Conservation (phyloP, 2,797 vertebrate species). For the Denticeps clupeoides region DNA sequence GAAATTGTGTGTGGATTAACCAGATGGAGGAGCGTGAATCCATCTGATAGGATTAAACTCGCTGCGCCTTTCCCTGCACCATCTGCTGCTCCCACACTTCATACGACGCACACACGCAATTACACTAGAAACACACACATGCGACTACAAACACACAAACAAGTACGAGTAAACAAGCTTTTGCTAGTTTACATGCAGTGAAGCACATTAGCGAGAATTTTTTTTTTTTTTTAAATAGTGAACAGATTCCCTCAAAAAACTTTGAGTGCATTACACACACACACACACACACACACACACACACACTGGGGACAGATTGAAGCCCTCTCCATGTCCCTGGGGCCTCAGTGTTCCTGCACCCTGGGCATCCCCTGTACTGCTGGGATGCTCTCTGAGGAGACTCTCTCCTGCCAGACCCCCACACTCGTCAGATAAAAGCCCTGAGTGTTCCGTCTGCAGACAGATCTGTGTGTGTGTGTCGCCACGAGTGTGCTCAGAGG, state of each 20-base stretch:
- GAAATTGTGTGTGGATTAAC: constrained; percentile 81
- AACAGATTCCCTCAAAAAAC: neutral
- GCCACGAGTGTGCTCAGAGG: neutral
- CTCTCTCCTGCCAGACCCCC: constrained; percentile 5
- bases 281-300: constrained; percentile 3
- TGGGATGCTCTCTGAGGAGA: constrained; percentile 15
- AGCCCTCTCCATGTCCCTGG: constrained; percentile 11
- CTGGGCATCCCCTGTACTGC: constrained; percentile 12
- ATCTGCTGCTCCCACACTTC: constrained; percentile 62
- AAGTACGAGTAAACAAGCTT: neutral
- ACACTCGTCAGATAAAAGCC: neutral
- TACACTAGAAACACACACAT: neutral
- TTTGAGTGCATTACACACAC: too few species aligned
- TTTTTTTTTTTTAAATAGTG: neutral
- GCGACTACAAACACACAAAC: neutral
- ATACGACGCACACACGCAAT: neutral
- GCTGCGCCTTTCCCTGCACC: constrained; percentile 71
- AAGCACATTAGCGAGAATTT: too few species aligned
- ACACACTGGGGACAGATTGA: constrained; percentile 17
- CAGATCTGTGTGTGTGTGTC: neutral
- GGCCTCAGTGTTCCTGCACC: constrained; percentile 10
- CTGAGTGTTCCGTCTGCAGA: constrained; percentile 1
- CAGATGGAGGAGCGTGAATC: constrained; percentile 94
- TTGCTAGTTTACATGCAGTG: neutral
- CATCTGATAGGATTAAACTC: constrained; percentile 98